Evolutionary conservation across 2,797 vertebrate genomes (phyloP).

Genomic region (Hafferia zeledoni): DNA sequence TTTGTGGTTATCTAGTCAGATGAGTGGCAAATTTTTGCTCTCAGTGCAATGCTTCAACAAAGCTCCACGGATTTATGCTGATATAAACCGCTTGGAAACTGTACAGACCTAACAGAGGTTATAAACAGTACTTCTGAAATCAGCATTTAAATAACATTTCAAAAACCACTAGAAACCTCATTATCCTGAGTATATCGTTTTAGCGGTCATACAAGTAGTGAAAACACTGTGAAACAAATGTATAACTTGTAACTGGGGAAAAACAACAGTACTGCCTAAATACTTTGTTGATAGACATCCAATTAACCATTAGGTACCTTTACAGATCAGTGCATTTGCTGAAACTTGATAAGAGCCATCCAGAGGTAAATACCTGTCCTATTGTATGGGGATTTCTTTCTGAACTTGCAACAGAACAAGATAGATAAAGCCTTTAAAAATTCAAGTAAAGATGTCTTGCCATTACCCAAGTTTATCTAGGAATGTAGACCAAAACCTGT

Average conservation of each 20-base stretch:
- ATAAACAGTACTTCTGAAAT: constrained; percentile 36
- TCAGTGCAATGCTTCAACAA: background rate
- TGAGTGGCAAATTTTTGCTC: background rate
- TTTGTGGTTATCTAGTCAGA: background rate
- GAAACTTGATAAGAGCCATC: constrained; percentile 47
- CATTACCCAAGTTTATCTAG: background rate
- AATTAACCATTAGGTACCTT: background rate
- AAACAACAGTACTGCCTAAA: background rate
- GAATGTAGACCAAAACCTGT: background rate
- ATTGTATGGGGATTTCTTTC: constrained; percentile 36
- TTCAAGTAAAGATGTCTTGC: background rate
- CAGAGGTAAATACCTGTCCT: constrained; percentile 21
- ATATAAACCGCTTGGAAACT: constrained; percentile 15
- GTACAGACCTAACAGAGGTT: background rate
- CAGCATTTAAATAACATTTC: constrained; percentile 60
- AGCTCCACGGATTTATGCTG: background rate
- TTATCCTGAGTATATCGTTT: constrained; percentile 16
- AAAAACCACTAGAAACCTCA: constrained; percentile 38
- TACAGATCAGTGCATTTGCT: constrained; percentile 21
- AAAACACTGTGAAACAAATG: constrained; percentile 30
- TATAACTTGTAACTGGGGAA: constrained; percentile 2
- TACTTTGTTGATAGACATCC: constrained; percentile 14
- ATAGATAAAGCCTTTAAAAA: background rate
- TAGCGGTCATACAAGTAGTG: constrained; percentile 1
- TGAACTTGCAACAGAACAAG: constrained; percentile 6